Conservation (phyloP, 2,113 vertebrate genomes). For the Phocoena sinus region DNA sequence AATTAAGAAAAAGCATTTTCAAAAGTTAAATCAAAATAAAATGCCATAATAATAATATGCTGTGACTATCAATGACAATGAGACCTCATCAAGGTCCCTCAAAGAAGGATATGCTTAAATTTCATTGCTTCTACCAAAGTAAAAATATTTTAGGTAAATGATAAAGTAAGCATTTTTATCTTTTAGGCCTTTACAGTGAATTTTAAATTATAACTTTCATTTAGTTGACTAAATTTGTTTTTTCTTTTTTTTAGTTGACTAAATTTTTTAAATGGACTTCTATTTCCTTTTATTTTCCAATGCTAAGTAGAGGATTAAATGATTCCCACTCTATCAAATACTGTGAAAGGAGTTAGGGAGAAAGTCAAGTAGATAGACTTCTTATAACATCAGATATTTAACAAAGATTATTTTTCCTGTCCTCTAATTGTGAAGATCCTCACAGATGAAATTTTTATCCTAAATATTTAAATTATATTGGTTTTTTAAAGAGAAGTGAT, state of each 20-base stretch:
- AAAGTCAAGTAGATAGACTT: neutral
- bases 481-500: neutral
- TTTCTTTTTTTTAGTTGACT: neutral
- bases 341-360: neutral
- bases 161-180: neutral
- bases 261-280: neutral
- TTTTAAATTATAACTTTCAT: neutral
- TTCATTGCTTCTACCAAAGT: neutral
- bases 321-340: neutral
- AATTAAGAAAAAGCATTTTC: neutral
- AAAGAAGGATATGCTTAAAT: neutral
- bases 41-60: neutral
- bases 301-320: neutral
- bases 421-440: neutral
- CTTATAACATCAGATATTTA: neutral
- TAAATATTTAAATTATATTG: neutral
- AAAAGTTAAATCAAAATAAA: neutral
- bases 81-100: neutral
- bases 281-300: neutral
- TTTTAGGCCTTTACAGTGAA: neutral
- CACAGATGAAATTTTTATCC: neutral
- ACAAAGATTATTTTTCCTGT: neutral
- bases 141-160: neutral
- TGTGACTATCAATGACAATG: neutral
- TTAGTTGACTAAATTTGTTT: neutral